A percentile compares a stretch with the other conserved stretches of the same genome.
Evolutionary conservation across 2,113 vertebrate species (phyloP).

Genomic region (Catharus fuscescens): DNA sequence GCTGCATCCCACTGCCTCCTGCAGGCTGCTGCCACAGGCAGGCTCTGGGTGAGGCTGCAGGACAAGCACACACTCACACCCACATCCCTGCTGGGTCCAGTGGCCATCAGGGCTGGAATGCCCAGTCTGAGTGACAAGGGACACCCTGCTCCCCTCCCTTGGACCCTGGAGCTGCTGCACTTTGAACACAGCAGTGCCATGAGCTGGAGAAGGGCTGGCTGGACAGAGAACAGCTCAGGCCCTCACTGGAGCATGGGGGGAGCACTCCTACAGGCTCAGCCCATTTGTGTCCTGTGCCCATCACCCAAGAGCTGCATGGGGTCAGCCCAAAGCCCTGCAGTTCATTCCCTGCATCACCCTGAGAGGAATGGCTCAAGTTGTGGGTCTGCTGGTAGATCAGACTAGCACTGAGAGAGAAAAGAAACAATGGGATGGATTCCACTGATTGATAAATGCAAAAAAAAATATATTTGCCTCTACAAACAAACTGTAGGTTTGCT

Average conservation of each 20-base stretch:
- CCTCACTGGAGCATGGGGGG: neutral
- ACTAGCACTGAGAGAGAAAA: too few species aligned
- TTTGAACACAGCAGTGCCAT: neutral
- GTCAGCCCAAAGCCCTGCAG: neutral
- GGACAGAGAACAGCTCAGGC: neutral
- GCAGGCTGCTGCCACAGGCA: neutral
- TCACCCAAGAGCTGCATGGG: neutral
- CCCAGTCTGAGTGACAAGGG: neutral
- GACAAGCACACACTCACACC: neutral
- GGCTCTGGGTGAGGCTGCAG: neutral
- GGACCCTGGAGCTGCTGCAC: neutral
- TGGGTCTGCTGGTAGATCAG: too few species aligned
- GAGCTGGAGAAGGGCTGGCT: neutral
- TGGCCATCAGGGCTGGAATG: fast-evolving
- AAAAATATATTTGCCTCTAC: too few species aligned
- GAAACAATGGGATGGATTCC: too few species aligned
- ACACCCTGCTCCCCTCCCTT: neutral
- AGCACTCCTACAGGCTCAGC: too few species aligned
- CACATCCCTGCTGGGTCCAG: neutral
- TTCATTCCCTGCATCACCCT: neutral
- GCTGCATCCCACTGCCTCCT: neutral
- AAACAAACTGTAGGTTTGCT: too few species aligned
- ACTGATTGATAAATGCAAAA: too few species aligned
- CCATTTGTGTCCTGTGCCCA: neutral
- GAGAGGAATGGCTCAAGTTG: too few species aligned